These are phyloP conservation scores for Rhinolophus ferrumequinum DNA, from an alignment of 2,113 vertebrate species.

Conservation along the genomic window DNA sequence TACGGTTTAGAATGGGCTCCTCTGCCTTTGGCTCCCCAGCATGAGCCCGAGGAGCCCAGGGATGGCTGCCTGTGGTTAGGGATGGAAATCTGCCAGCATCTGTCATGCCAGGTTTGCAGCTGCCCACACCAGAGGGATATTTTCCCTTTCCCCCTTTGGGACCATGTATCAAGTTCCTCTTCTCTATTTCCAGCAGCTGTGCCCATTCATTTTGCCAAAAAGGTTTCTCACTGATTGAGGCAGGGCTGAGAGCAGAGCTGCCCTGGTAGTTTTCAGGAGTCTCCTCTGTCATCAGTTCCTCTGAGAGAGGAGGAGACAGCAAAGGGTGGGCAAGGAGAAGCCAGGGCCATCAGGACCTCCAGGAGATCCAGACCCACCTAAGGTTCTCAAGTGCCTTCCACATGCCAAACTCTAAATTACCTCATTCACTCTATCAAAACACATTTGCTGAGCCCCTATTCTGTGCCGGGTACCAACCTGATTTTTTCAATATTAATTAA, in stretches of 20 bases:
- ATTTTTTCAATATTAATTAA: not conserved
- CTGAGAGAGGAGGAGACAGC: not conserved
- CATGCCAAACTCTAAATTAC: not conserved
- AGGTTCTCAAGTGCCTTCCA: not conserved
- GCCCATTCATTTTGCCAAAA: conserved; percentile 1
- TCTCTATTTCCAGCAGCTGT: not conserved
- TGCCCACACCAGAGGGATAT: not conserved
- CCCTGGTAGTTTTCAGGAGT: not conserved
- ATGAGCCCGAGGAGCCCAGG: not conserved
- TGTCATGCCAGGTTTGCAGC: not conserved
- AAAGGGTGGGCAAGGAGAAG: not conserved
- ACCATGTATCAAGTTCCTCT: not conserved
- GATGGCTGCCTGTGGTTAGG: not conserved
- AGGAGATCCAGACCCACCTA: not conserved
- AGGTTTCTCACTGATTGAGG: not conserved
- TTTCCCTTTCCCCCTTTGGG: not conserved
- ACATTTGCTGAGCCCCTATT: not conserved
- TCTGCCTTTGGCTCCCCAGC: not conserved
- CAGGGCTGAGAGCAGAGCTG: not conserved
- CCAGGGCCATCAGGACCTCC: not conserved
- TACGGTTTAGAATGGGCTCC: not conserved
- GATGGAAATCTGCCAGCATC: not conserved
- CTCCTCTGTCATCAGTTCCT: not conserved
- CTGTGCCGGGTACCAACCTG: not conserved
- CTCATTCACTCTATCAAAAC: not conserved